A percentile compares a stretch with the other conserved stretches of the same genome.
phyloP scores from a whole-genome alignment of 1,140 invertebrate genomes.

The Diuraphis noxia region DNA sequence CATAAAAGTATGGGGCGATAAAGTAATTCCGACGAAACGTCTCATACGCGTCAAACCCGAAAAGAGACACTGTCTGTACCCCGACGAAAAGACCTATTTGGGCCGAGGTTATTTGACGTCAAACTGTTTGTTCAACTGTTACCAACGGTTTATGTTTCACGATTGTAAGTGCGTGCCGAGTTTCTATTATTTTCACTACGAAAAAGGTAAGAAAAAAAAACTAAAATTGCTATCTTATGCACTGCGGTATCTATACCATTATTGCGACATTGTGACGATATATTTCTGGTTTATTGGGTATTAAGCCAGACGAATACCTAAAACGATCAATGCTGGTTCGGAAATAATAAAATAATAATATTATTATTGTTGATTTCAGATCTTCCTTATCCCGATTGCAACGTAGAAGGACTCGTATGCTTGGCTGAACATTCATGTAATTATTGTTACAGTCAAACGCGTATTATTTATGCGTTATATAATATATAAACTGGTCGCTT shows the following conservation, averaged over 20 bases:
- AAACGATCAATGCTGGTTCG: neutral
- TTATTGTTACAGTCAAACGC: constrained; percentile 28
- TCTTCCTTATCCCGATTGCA: constrained; percentile 51
- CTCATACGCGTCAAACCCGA: constrained; percentile 23
- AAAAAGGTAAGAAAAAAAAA: constrained; percentile 20
- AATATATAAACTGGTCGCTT: neutral
- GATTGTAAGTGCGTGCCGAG: constrained; percentile 54
- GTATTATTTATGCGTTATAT: neutral
- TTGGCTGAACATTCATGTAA: constrained; percentile 56
- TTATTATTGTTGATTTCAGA: neutral
- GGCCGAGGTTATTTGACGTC: constrained; percentile 52
- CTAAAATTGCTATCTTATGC: neutral
- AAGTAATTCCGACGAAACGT: constrained; percentile 39
- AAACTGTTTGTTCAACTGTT: constrained; percentile 54
- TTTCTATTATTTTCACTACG: constrained; percentile 53
- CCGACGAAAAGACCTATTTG: constrained; percentile 41
- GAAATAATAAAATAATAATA: neutral
- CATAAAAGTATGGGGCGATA: constrained; percentile 54
- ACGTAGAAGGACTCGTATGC: constrained; percentile 56
- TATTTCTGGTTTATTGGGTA: neutral
- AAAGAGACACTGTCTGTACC: constrained; percentile 52
- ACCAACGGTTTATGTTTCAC: constrained; percentile 42
- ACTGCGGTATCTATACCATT: neutral
- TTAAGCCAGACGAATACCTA: neutral
- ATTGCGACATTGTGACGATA: neutral